These are phyloP conservation scores for Arctia plantaginis DNA, from an alignment of 2,888 invertebrate genomes.

Conservation along the genomic window DNA sequence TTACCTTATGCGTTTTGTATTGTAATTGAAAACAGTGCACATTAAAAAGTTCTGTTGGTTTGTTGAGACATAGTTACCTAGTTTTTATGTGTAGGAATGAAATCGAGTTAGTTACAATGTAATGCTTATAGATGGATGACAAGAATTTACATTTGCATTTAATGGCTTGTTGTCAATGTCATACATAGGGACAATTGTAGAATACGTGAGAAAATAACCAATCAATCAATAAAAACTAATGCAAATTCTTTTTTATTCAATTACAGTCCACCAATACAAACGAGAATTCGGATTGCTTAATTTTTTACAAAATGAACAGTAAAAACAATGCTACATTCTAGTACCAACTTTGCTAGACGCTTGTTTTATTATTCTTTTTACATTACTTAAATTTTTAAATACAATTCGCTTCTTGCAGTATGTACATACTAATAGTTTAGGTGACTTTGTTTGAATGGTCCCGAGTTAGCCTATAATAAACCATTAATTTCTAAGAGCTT, in stretches of 20 bases:
- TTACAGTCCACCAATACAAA: neutral
- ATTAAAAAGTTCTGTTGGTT: slow-evolving; percentile 9
- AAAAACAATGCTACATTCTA: neutral
- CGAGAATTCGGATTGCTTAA: neutral
- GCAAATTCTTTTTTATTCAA: neutral
- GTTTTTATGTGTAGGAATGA: neutral
- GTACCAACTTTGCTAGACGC: neutral
- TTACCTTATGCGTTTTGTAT: slow-evolving; percentile 29
- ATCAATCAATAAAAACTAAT: neutral
- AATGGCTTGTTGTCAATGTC: neutral
- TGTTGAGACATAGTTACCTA: neutral
- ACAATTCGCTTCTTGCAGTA: too few species aligned
- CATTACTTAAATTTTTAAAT: too few species aligned
- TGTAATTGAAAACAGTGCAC: slow-evolving; percentile 13
- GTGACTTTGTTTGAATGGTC: neutral
- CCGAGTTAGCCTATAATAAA: neutral
- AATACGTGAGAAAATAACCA: neutral
- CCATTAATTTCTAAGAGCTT: too few species aligned
- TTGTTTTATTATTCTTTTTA: too few species aligned
- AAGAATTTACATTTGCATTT: slow-evolving; percentile 12
- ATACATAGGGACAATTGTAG: neutral
- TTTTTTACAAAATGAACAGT: neutral
- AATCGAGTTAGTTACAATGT: slow-evolving; percentile 1
- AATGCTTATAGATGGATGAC: neutral
- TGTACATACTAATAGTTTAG: neutral